Conservation (phyloP, 1,140 invertebrate genomes). For the Globodera ellingtonae region DNA sequence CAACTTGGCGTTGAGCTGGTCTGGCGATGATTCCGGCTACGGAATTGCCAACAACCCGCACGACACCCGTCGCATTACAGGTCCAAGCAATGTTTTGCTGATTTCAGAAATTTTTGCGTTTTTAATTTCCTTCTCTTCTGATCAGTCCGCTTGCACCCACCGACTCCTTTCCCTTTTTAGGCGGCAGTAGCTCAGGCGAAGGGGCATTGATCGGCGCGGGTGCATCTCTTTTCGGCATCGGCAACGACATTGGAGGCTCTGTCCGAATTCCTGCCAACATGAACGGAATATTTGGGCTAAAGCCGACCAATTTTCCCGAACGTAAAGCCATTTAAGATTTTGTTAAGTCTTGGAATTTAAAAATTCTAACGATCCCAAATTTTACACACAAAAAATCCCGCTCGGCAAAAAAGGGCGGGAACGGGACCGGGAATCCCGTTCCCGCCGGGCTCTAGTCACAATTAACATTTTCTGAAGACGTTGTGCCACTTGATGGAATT, state of each 20-base stretch:
- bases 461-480: not conserved
- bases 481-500: not conserved
- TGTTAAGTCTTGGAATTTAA: not conserved
- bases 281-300: conserved; percentile 82
- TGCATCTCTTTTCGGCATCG: conserved; percentile 78
- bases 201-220: conserved; percentile 56
- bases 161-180: not conserved
- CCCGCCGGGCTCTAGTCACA: no score
- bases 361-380: not conserved
- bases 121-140: not conserved
- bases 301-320: conserved; percentile 71
- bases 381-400: no score
- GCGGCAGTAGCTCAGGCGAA: conserved; percentile 67
- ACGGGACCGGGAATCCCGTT: no score
- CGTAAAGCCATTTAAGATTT: not conserved
- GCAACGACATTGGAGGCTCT: conserved; percentile 92
- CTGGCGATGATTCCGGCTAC: conserved; percentile 82
- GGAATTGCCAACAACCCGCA: conserved; percentile 85
- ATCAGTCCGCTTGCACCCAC: no score
- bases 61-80: conserved; percentile 69
- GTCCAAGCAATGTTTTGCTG: conserved; percentile 51
- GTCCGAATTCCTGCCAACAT: conserved; percentile 92
- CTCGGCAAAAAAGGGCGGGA: no score
- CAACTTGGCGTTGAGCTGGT: conserved; percentile 72
- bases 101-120: not conserved